phyloP scores from a whole-genome alignment of 2,888 invertebrate genomes.

The Ochlodes sylvanus region DNA sequence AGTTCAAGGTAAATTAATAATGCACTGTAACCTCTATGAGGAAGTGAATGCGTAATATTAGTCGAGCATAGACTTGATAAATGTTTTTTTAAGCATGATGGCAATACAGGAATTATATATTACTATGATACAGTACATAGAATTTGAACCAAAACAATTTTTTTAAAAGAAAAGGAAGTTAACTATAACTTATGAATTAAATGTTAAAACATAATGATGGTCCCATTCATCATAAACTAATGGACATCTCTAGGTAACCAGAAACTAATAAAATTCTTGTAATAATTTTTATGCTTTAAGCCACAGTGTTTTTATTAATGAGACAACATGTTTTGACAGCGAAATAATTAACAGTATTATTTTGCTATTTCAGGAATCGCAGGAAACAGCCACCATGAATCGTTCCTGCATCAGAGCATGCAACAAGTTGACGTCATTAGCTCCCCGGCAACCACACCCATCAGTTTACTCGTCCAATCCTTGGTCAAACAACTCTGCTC shows the following conservation, averaged over 20 bases:
- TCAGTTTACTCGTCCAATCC: conserved; percentile 89
- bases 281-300: no score
- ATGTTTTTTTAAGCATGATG: neutral
- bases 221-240: no score
- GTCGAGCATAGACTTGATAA: neutral
- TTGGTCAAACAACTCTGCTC: conserved; percentile 88
- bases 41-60: conserved; percentile 4
- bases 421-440: conserved; percentile 72
- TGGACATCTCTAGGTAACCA: no score
- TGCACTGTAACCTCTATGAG: conserved; percentile 9
- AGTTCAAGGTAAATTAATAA: conserved; percentile 4
- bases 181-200: no score
- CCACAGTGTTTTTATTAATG: no score
- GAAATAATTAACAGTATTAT: conserved; percentile 23
- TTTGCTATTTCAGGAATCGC: conserved; percentile 63
- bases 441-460: conserved; percentile 82
- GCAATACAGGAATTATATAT: no score
- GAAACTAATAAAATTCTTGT: no score
- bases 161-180: no score
- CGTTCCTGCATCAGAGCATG: conserved; percentile 64
- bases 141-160: no score
- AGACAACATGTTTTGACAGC: no score
- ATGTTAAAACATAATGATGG: no score
- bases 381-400: conserved; percentile 63
- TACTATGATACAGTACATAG: no score